Base-by-base conservation (phyloP, 2,797 vertebrate genomes). In the Myripristis murdjan region DNA sequence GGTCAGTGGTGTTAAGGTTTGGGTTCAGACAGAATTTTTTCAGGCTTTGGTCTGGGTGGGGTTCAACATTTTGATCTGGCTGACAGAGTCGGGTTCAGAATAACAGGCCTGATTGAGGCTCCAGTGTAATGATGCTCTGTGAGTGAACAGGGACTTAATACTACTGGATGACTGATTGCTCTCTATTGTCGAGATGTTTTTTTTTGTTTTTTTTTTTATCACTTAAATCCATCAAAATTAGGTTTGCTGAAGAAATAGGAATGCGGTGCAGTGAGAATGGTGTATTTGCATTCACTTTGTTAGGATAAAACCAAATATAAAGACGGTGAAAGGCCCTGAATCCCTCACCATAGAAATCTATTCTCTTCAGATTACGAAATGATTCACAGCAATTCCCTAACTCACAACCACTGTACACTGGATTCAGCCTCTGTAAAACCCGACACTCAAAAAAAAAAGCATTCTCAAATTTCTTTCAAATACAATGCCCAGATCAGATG, bases 41-140 rank as follows among this genome's bases (percentile, higher is more conserved):
- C n/a, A n/a, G n/a, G n/a, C n/a, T n/a, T n/a, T n/a, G n/a, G n/a
- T n/a, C n/a, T n/a, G n/a, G n/a, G n/a, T n/a, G n/a, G n/a, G n/a
- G n/a, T n/a, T n/a, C n/a, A n/a, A n/a, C n/a, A n/a, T n/a, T n/a
- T n/a, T n/a, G n/a, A n/a, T n/a, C n/a, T n/a, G n/a, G n/a, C n/a
- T n/a, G n/a, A n/a, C n/a, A n/a, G n/a, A n/a, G n/a, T n/a, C n/a
- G n/a, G n/a, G n/a, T n/a, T n/a, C n/a, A n/a, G n/a, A n/a, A n/a
- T n/a, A n/a, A n/a, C n/a, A n/a, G n/a, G n/a, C n/a, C n/a, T n/a
- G n/a, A n/a, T n/a, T n/a, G n/a, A n/a, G n/a, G n/a, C n/a, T n/a
- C n/a, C n/a, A n/a, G n/a, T n/a, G n/a, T n/a, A n/a, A n/a, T 76
- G 44, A 23, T 44, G 37, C 41, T 67, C 61, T 75, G 68, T 82